A percentile compares a stretch with the other conserved stretches of the same genome.
These are phyloP conservation scores for Epinephelus awoara DNA, from an alignment of 2,797 vertebrate genomes.

Conservation along the genomic window DNA sequence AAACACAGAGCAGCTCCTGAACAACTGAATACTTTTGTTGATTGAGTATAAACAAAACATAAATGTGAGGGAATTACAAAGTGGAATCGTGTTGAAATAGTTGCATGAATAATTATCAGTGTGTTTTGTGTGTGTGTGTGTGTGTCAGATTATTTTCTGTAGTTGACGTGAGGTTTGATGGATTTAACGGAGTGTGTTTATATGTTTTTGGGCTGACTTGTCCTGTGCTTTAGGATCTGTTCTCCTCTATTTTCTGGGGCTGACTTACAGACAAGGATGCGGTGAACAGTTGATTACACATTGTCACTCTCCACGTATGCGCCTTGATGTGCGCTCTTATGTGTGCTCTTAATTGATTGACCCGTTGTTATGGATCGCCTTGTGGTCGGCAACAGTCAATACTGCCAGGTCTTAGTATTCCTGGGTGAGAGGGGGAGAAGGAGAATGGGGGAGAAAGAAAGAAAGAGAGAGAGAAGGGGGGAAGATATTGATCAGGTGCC, in stretches of 20 bases:
- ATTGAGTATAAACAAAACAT: conserved; percentile 45
- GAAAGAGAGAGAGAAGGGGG: conserved; percentile 25
- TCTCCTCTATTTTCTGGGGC: conserved; percentile 12
- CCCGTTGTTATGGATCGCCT: conserved; percentile 72
- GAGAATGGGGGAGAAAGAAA: conserved; percentile 12
- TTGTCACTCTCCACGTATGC: conserved; percentile 60
- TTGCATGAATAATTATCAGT: background rate
- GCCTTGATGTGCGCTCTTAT: conserved; percentile 70
- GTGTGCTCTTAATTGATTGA: conserved; percentile 82
- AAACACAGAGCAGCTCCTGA: conserved; percentile 25
- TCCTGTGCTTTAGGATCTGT: background rate
- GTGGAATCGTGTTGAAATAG: background rate
- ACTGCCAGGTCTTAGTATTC: conserved; percentile 70
- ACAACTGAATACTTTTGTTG: conserved; percentile 48
- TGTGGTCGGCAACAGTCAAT: conserved; percentile 74
- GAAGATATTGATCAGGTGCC: conserved; percentile 79
- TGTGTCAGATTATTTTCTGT: background rate
- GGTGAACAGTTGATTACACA: conserved; percentile 74
- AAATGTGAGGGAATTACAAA: conserved; percentile 23
- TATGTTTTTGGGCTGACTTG: conserved; percentile 5
- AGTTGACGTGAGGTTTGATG: background rate
- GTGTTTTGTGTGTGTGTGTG: background rate
- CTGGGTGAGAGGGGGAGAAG: conserved; percentile 51
- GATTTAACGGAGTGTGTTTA: background rate
- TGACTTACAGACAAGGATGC: conserved; percentile 15